Percentiles rank a stretch among this genome's conserved stretches.
Evolutionary conservation across 92 coral and sea anemone genomes (phyloP).

Genomic region (Micromussa lordhowensis): DNA sequence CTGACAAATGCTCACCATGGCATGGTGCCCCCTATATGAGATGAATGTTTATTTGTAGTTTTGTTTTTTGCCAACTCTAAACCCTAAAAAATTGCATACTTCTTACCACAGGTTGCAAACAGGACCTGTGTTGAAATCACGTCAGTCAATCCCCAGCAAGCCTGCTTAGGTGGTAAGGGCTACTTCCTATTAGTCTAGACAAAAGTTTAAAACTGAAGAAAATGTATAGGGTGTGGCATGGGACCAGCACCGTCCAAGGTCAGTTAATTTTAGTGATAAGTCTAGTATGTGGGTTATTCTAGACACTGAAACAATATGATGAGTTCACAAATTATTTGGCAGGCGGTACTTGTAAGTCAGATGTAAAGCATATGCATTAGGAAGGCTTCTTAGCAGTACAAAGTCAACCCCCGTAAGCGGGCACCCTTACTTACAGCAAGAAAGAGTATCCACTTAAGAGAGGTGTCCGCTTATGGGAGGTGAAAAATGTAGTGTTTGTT

Average conservation of each 20-base stretch:
- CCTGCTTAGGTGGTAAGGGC: conserved; percentile 74
- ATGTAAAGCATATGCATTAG: too few species aligned
- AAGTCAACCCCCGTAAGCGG: too few species aligned
- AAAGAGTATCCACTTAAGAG: too few species aligned
- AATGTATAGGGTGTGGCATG: not conserved
- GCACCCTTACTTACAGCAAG: too few species aligned
- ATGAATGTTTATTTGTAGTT: not conserved
- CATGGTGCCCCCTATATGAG: too few species aligned
- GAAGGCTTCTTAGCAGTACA: too few species aligned
- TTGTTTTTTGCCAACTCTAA: not conserved
- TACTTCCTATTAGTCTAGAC: not conserved
- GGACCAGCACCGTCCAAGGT: not conserved
- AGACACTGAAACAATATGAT: not conserved
- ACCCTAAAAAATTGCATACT: not conserved
- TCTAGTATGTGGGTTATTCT: not conserved
- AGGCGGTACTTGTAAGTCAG: not conserved
- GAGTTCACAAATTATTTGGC: not conserved
- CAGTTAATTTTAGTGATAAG: too few species aligned
- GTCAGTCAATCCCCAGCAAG: conserved; percentile 70
- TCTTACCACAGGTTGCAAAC: conserved; percentile 64
- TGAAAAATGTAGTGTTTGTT: too few species aligned
- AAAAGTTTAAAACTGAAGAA: too few species aligned
- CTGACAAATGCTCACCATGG: too few species aligned
- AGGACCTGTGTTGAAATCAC: conserved; percentile 85
- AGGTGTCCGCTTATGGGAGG: too few species aligned